These are phyloP conservation scores for Microcebus murinus DNA, from an alignment of 2,113 vertebrate genomes.

Conservation along the genomic window DNA sequence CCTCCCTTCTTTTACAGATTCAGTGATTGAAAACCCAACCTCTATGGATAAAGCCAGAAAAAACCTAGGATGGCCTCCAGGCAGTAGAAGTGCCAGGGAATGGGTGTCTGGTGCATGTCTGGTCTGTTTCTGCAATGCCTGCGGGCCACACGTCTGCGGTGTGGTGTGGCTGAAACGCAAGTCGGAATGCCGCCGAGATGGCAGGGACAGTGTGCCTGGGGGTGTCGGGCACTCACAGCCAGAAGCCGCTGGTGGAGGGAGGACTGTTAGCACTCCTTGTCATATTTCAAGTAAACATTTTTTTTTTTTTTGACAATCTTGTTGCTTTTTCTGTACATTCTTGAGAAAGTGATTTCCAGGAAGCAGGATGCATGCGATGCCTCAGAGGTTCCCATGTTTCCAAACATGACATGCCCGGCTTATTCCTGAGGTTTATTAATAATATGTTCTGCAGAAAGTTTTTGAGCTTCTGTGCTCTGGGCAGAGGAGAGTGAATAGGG, in stretches of 20 bases:
- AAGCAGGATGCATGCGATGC: background rate
- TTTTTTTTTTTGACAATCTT: background rate
- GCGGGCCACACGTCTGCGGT: background rate
- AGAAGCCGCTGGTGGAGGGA: background rate
- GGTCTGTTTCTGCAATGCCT: background rate
- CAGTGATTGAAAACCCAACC: background rate
- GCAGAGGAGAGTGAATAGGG: background rate
- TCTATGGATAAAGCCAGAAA: background rate
- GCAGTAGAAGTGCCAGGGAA: background rate
- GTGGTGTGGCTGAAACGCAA: background rate
- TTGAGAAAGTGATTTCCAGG: constrained; percentile 49
- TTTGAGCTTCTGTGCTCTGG: background rate
- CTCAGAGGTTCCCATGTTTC: background rate
- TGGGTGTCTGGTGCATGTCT: background rate
- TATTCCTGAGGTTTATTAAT: background rate
- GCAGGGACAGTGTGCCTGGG: background rate
- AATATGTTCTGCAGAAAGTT: background rate
- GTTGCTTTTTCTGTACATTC: background rate
- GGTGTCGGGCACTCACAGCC: background rate
- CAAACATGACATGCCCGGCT: background rate
- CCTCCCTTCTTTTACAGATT: background rate
- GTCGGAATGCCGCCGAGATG: background rate
- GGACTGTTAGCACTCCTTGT: background rate
- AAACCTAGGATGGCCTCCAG: background rate
- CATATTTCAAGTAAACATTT: background rate